Conservation (phyloP, 2,888 invertebrate species). For the Blera fallax region DNA sequence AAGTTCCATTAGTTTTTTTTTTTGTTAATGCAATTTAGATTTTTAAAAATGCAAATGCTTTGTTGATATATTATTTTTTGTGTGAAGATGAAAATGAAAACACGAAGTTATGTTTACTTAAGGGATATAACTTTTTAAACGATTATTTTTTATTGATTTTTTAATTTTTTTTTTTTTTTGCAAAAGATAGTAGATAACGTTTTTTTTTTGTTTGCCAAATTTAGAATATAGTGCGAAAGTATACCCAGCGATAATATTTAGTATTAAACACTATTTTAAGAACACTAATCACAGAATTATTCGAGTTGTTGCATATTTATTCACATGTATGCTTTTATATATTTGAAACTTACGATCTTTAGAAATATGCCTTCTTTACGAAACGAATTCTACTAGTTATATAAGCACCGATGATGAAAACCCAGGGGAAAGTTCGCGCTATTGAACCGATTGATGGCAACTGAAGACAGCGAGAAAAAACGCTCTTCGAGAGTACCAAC, state of each 20-base stretch:
- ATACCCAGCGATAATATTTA: not conserved
- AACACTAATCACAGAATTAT: conserved; percentile 52
- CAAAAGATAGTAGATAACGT: not conserved
- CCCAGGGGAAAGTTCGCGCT: conserved; percentile 81
- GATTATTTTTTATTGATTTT: not conserved
- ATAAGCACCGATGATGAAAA: conserved; percentile 72
- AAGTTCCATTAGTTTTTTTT: not conserved
- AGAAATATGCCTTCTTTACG: conserved; percentile 69
- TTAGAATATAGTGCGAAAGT: conserved; percentile 10
- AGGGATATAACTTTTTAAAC: not conserved
- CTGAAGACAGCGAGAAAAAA: conserved; percentile 81
- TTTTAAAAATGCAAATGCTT: not conserved
- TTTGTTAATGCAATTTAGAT: not conserved
- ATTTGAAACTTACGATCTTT: conserved; percentile 67
- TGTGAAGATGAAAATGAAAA: conserved; percentile 2
- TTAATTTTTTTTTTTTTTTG: not conserved
- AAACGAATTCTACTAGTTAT: conserved; percentile 67
- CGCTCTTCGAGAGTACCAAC: conserved; percentile 81
- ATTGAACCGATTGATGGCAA: conserved; percentile 82
- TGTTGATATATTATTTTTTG: not conserved
- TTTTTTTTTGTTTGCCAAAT: conserved; percentile 26
- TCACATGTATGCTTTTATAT: conserved; percentile 10
- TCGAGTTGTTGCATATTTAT: conserved; percentile 36
- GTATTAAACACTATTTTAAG: conserved; percentile 49
- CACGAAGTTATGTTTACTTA: conserved; percentile 22